Conservation (phyloP, 2,113 vertebrate species). For the Phocoena phocoena region DNA sequence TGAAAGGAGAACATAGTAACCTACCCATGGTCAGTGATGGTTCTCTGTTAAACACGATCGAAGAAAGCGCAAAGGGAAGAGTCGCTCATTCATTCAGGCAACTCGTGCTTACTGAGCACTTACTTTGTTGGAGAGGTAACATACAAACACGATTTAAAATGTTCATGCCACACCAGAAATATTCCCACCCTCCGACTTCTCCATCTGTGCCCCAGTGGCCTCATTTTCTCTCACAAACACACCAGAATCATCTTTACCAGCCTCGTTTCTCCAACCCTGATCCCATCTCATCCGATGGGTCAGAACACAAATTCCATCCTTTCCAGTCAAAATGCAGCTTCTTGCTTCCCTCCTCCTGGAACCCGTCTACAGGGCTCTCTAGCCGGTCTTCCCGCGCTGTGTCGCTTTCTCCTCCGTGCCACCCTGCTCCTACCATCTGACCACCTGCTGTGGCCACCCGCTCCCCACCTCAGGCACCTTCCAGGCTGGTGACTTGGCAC, state of each 20-base stretch:
- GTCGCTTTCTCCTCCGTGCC: too few species aligned
- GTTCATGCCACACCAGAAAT: neutral
- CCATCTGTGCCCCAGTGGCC: neutral
- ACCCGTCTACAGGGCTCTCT: neutral
- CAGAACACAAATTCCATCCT: neutral
- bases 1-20: neutral
- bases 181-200: too few species aligned
- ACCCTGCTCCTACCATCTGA: rapidly evolving
- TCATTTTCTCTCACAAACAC: neutral
- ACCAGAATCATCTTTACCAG: neutral
- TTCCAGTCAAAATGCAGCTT: neutral
- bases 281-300: rapidly evolving
- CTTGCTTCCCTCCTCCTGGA: neutral
- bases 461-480: neutral
- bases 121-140: rapidly evolving
- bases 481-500: neutral
- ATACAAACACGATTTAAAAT: too few species aligned
- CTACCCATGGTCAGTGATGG: rapidly evolving
- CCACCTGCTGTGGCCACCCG: neutral
- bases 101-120: rapidly evolving
- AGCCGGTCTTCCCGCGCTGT: rapidly evolving
- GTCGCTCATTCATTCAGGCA: neutral
- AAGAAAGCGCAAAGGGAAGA: neutral
- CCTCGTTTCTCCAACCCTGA: neutral
- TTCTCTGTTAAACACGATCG: neutral